Evolutionary conservation across 2,113 vertebrate species (phyloP), one percentile per base, ranked within the genome.

Genomic region (Embiotoca jacksoni): DNA sequence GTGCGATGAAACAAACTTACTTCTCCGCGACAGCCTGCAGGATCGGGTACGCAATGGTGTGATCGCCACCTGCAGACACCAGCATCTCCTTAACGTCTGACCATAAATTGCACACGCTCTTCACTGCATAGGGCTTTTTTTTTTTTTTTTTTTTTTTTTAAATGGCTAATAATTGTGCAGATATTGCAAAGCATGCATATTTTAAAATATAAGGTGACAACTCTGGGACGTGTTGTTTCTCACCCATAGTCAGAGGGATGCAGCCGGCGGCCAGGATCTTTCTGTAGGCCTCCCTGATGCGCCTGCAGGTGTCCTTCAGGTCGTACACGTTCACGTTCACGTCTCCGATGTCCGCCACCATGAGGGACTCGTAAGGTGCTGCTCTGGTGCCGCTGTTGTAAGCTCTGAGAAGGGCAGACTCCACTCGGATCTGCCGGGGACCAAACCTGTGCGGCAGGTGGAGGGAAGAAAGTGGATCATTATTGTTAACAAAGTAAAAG

Each of bases 41-140:
- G 88, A 99, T 97, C 7, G 98, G 97, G 66, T 99, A 98, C 0
- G 97, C 95, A 70, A 99, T 96, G 0, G 96, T 99, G 92, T 99
- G 97, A 85, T 98, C 98, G 2, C 97, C 98, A 70, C 98, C 98
- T 99, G 89, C 69, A 75, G 37, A 86, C 3, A 85, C 3, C 49
- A 79, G 60, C 16, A 53, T 35, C 44, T 49, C 7, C 10, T 82
- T 10, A 58, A 61, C 1, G 32, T 23, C 14, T 57, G 2, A 74
- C 56, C 33, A 67, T 50, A 57, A 58, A 72, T 14, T n/a, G 2
- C 64, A 37, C 60, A 3, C 31, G 10, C 56, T 56, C 57, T 1
- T 6, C 36, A 49, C 44, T 47, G 60, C 13, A 59, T 5, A n/a
- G 6, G 30, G 0, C 11, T 35, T 23, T 1, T 23, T 23, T 23